Evolutionary conservation across 2,888 invertebrate genomes (phyloP), one percentile per base, ranked within the genome.

Genomic region (Troides helena): DNA sequence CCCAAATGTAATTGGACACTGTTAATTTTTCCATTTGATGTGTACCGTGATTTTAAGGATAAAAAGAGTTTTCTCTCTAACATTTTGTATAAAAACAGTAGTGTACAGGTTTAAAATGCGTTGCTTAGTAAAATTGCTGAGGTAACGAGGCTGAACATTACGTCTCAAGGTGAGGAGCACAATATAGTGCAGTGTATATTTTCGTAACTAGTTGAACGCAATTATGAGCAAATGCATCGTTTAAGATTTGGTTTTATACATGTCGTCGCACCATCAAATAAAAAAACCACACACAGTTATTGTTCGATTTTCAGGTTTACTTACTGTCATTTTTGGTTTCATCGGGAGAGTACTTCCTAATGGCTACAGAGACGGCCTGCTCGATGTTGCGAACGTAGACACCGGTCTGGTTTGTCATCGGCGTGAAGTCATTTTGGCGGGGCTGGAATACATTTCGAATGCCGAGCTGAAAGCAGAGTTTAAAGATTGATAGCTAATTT

Each of bases 301-400:
- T 39, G 39, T 39, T 10, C 7, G 7, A 39, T 39, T 39, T 39
- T 39, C 10, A 39, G 39, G 39, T 2, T 53, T 69, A 63, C 59
- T 18, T 8, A 94, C 94, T 85, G 76, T 93, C 90, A 77, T 87
- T 92, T 75, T 93, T 93, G 3, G 93, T 89, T 78, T 95, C 88
- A 69, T 89, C 88, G n/a, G 87, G 94, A 76, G 94, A 93, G 84
- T 96, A 96, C 84, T 97, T 97, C 79, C 96, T 94, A 77, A 97
- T 96, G 79, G 95, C 96, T 21, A 97, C 96, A 67, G 96, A 96
- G 72, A 97, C 96, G 23, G 96, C 95, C 87, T 97, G 97, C 85
- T 97, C 97, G 77, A 97, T 95, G 85, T 97, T 97, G 69, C 96
- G 95, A 53, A 96, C 97, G 81, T 96, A 97, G 70, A 97, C 94